These are phyloP conservation scores for Tenebrio molitor DNA, from an alignment of 1,140 invertebrate species.

Conservation along the genomic window DNA sequence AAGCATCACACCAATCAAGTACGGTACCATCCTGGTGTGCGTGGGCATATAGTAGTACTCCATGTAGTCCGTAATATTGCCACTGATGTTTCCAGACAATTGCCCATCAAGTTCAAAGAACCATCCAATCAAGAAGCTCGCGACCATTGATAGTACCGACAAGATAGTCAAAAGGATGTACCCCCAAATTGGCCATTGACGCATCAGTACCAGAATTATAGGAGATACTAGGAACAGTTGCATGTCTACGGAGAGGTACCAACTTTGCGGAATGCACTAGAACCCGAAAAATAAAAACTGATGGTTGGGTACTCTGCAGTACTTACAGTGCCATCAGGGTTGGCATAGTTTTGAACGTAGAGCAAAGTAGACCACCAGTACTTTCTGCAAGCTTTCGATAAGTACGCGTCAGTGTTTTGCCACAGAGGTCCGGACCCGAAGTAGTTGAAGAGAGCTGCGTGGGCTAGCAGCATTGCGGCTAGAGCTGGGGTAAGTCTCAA, in stretches of 20 bases:
- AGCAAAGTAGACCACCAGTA: slow-evolving; percentile 70
- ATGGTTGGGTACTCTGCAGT: background rate
- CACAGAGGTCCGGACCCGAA: slow-evolving; percentile 70
- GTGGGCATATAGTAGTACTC: slow-evolving; percentile 58
- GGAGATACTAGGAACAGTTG: slow-evolving; percentile 40
- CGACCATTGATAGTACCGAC: background rate
- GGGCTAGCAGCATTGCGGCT: slow-evolving; percentile 69
- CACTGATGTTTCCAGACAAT: background rate
- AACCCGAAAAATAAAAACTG: background rate
- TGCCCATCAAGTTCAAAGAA: slow-evolving; percentile 24
- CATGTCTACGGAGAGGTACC: slow-evolving; percentile 33
- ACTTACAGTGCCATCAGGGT: slow-evolving; percentile 60
- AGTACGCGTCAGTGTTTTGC: slow-evolving; percentile 57
- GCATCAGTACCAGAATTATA: background rate
- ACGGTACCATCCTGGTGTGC: slow-evolving; percentile 69
- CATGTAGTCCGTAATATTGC: slow-evolving; percentile 28
- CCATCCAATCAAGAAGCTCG: background rate
- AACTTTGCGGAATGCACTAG: slow-evolving; percentile 34
- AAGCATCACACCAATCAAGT: slow-evolving; percentile 71
- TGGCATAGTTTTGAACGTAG: slow-evolving; percentile 69
- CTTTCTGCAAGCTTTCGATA: slow-evolving; percentile 63
- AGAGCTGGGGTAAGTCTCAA: slow-evolving; percentile 72
- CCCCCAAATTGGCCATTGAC: slow-evolving; percentile 6
- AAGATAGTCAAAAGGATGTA: background rate
- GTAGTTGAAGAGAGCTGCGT: slow-evolving; percentile 69